These are phyloP conservation scores for Microplitis manilae DNA, from an alignment of 2,888 invertebrate species.

Conservation along the genomic window DNA sequence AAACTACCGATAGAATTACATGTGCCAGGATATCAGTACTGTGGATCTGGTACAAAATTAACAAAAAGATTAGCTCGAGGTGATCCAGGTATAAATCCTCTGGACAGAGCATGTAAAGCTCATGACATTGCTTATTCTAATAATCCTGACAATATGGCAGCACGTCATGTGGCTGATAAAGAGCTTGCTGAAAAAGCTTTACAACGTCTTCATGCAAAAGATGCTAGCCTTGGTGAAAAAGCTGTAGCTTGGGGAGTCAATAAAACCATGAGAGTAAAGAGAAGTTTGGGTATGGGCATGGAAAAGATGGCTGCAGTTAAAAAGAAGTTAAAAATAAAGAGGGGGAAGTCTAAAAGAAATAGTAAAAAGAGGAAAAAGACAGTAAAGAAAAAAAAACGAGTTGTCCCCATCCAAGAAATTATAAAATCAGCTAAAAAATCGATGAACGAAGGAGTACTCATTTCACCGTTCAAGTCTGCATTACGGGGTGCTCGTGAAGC, in stretches of 20 bases:
- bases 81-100: slow-evolving; percentile 36
- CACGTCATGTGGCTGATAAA: slow-evolving; percentile 63
- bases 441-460: slow-evolving; percentile 12
- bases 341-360: too few relatives aligned
- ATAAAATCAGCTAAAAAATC: background rate
- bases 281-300: too few relatives aligned
- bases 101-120: slow-evolving; percentile 54
- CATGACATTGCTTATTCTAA: slow-evolving; percentile 53
- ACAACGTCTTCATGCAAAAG: slow-evolving; percentile 56
- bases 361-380: too few relatives aligned
- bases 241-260: slow-evolving; percentile 52
- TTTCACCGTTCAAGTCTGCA: slow-evolving; percentile 23
- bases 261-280: too few relatives aligned
- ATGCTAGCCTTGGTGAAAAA: slow-evolving; percentile 56
- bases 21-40: too few relatives aligned
- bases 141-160: slow-evolving; percentile 42
- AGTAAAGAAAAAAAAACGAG: too few relatives aligned
- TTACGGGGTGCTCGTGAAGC: slow-evolving; percentile 38
- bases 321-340: slow-evolving; percentile 60
- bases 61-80: too few relatives aligned
- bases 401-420: background rate
- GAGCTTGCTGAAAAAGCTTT: slow-evolving; percentile 59
- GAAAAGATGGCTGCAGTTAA: slow-evolving; percentile 53
- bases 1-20: too few relatives aligned
- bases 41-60: too few relatives aligned